These are phyloP conservation scores for Tetramorium simillimum DNA, from an alignment of 1,140 invertebrate genomes.

Conservation along the genomic window DNA sequence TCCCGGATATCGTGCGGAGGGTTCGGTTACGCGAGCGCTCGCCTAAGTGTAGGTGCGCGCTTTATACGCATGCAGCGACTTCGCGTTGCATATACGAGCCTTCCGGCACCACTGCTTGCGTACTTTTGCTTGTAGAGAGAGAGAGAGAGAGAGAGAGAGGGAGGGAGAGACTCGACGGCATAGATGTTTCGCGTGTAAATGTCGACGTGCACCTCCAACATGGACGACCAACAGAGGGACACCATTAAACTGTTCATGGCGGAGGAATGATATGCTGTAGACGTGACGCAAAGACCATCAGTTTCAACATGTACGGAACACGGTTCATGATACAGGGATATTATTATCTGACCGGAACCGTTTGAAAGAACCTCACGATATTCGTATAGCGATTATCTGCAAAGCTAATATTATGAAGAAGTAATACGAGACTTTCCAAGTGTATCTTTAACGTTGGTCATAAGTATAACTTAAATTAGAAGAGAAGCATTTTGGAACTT, in stretches of 20 bases:
- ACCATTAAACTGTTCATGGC: slow-evolving; percentile 66
- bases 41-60: background rate
- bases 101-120: slow-evolving; percentile 10
- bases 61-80: slow-evolving; percentile 38
- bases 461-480: slow-evolving; percentile 29
- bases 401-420: slow-evolving; percentile 23
- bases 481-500: slow-evolving; percentile 1
- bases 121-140: slow-evolving; percentile 6
- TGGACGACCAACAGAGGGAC: slow-evolving; percentile 55
- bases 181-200: slow-evolving; percentile 34
- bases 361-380: slow-evolving; percentile 1
- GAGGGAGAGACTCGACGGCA: background rate
- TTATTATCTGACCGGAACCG: slow-evolving; percentile 30
- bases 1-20: slow-evolving; percentile 51
- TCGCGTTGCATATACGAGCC: background rate
- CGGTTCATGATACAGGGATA: background rate
- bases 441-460: background rate
- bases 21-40: slow-evolving; percentile 23
- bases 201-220: slow-evolving; percentile 6
- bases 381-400: background rate
- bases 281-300: slow-evolving; percentile 40
- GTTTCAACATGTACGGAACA: background rate
- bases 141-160: too few species aligned
- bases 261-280: slow-evolving; percentile 51
- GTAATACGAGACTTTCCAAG: background rate